A percentile compares a stretch with the other conserved stretches of the same genome.
Conservation (phyloP, 2,888 invertebrate species). For the Tipula lateralis region DNA sequence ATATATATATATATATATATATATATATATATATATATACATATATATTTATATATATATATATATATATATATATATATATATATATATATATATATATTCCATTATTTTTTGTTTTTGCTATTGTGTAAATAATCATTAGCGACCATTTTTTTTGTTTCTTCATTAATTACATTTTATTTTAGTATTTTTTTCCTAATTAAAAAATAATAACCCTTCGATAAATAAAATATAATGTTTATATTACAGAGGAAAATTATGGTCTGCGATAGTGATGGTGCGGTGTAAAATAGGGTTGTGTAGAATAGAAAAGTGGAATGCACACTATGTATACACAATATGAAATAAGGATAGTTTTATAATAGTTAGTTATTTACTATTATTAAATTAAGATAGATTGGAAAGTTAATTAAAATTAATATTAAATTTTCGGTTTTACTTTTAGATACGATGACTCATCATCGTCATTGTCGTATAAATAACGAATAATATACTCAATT, state of each 20-base stretch:
- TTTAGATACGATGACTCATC: neutral
- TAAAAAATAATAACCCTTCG: conserved; percentile 25
- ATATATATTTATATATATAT: no score
- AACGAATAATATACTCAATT: neutral
- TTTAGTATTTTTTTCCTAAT: conserved; percentile 14
- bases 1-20: no score
- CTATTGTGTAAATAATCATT: conserved; percentile 27
- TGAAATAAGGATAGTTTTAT: conserved; percentile 1
- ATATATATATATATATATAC: no score
- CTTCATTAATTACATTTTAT: conserved; percentile 26
- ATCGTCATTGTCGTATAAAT: neutral
- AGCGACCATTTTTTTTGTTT: conserved; percentile 28
- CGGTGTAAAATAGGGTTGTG: neutral
- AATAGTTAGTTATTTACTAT: conserved; percentile 9
- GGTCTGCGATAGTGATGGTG: neutral
- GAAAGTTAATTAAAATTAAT: neutral
- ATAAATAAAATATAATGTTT: conserved; percentile 24
- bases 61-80: no score
- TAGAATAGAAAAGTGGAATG: neutral
- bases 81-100: no score
- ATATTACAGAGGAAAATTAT: conserved; percentile 6
- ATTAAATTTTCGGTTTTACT: neutral
- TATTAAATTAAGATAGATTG: conserved; percentile 24
- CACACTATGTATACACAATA: neutral
- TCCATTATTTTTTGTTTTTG: conserved; percentile 14